phyloP scores from a whole-genome alignment of 2,888 invertebrate species.

The Yponomeuta malinellus region DNA sequence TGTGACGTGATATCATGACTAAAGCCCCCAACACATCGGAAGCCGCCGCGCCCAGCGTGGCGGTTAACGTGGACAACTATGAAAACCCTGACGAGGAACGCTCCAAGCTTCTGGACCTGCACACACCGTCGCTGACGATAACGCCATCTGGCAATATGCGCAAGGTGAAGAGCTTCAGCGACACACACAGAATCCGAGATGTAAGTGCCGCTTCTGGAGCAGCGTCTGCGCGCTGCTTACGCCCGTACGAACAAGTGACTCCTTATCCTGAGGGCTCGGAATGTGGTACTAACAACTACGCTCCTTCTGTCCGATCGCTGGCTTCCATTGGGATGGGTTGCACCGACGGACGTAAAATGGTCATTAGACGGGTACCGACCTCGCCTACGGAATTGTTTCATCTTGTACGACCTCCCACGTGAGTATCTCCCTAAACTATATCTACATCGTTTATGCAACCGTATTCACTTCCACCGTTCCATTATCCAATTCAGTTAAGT shows the following conservation, averaged over 20 bases:
- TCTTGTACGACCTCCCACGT: slow-evolving; percentile 89
- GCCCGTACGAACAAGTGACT: slow-evolving; percentile 68
- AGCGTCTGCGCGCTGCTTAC: slow-evolving; percentile 63
- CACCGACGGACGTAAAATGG: slow-evolving; percentile 90
- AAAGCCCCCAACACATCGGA: slow-evolving; percentile 59
- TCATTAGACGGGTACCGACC: slow-evolving; percentile 88
- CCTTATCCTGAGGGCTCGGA: slow-evolving; percentile 77
- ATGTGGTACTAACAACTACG: slow-evolving; percentile 78
- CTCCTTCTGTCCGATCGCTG: slow-evolving; percentile 84
- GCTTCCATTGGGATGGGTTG: slow-evolving; percentile 93
- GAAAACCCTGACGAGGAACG: slow-evolving; percentile 55
- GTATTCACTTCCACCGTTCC: background rate
- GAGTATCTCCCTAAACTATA: slow-evolving; percentile 67
- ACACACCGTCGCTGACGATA: slow-evolving; percentile 48
- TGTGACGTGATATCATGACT: slow-evolving; percentile 70
- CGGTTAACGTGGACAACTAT: slow-evolving; percentile 62
- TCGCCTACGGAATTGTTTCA: slow-evolving; percentile 91
- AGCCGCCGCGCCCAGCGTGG: slow-evolving; percentile 62
- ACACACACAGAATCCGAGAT: slow-evolving; percentile 67
- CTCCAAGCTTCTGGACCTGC: slow-evolving; percentile 56
- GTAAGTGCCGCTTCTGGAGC: slow-evolving; percentile 61
- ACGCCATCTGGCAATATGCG: slow-evolving; percentile 70
- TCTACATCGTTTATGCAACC: slow-evolving; percentile 43
- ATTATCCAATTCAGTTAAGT: slow-evolving; percentile 16
- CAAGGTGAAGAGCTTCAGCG: slow-evolving; percentile 71